These are phyloP conservation scores for Ceratoteleas bidentatus DNA, from an alignment of 1,140 invertebrate genomes.

Conservation along the genomic window DNA sequence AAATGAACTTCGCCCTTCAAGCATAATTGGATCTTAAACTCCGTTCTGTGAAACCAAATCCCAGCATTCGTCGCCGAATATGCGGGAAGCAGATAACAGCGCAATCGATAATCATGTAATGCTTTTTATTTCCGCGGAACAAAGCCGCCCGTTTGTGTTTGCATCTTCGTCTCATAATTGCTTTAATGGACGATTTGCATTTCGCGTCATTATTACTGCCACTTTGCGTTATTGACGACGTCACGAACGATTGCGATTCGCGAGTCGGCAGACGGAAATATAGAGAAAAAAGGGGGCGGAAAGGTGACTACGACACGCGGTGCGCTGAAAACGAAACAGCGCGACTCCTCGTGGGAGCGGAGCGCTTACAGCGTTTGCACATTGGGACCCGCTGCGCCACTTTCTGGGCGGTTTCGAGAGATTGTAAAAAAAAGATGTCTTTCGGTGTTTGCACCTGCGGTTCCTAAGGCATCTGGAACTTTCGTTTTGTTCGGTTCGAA, in stretches of 20 bases:
- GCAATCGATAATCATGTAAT: constrained; percentile 17
- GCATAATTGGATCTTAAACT: constrained; percentile 37
- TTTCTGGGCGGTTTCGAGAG: background rate
- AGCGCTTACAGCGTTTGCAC: constrained; percentile 37
- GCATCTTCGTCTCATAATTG: background rate
- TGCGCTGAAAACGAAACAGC: constrained; percentile 9
- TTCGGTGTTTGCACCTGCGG: too few relatives aligned
- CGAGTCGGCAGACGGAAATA: background rate
- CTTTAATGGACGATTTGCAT: background rate
- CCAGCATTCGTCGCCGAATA: constrained; percentile 30
- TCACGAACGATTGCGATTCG: too few relatives aligned
- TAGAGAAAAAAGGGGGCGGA: constrained; percentile 16
- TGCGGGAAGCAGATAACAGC: constrained; percentile 27
- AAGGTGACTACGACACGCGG: constrained; percentile 14
- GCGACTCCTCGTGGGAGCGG: constrained; percentile 26
- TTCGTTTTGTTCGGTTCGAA: too few relatives aligned
- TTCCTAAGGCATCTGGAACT: too few relatives aligned
- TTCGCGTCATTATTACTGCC: background rate
- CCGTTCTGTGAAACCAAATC: constrained; percentile 33
- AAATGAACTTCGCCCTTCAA: background rate
- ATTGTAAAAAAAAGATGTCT: too few relatives aligned
- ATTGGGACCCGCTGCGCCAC: constrained; percentile 44
- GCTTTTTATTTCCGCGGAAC: constrained; percentile 3
- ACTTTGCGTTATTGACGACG: too few relatives aligned
- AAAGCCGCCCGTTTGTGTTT: background rate